Evolutionary conservation across 2,797 vertebrate genomes (phyloP), one percentile per base, ranked within the genome.

Genomic region (Poeciliopsis gracilis): DNA sequence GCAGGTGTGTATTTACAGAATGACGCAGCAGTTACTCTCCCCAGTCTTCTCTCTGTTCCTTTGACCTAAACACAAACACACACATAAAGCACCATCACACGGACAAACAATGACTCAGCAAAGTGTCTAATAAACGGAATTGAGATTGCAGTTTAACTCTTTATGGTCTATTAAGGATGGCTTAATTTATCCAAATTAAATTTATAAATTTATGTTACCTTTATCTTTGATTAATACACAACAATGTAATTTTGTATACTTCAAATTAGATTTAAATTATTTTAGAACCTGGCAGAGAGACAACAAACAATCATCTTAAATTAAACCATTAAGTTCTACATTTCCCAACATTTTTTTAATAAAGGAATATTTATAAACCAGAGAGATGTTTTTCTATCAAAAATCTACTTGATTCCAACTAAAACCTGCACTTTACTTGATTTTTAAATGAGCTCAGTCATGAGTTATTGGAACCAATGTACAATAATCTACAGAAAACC

Each of bases 1-100:
- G 70, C 93, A 81, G 91, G 85, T 83, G 88, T 83, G 88, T 85
- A 89, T 95, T 96, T 97, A 99, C 96, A 99, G 97, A 93, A 99
- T 99, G 90, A 99, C 97, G 94, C 98, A 99, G 94, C 98, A 99
- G 95, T 99, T 99, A 94, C 98, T 99, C 94, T 99, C 98, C 86
- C 97, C 97, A 55, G 98, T 99, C 96, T 99, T 99, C 95, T 99
- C 98, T 90, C 98, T 96, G 89, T 99, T 99, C 94, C 98, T 97
- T 92, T 98, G 98, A 96, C 98, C 98, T 99, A 93, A 12, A 76
- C 82, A 82, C 55, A 47, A 38, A 51, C 25, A 66, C 30, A 84
- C 41, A 85, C 57, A 81, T 38, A 79, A 41, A 78, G 13, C 15
- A 2, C 71, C 47, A 79, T 71, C 13, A 74, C 75, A 6, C 36